Conservation (phyloP, 37 sponge, comb jelly and placozoan genomes). For the Halisarca cf. caerulea region DNA sequence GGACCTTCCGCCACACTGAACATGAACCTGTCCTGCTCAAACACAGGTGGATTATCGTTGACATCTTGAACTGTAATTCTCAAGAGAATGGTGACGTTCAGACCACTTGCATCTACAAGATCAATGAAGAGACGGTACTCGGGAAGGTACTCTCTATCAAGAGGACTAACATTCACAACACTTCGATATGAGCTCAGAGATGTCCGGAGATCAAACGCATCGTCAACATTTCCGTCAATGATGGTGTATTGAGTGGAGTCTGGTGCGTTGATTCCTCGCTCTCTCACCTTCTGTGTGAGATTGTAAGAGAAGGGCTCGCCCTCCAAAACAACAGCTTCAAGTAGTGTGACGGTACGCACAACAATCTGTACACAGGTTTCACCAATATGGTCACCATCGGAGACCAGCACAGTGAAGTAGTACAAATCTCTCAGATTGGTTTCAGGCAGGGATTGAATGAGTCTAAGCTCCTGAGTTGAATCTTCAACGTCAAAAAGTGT, state of each 20-base stretch:
- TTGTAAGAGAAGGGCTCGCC: slow-evolving; percentile 19
- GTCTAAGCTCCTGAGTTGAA: neutral
- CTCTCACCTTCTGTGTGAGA: neutral
- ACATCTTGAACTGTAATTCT: slow-evolving; percentile 44
- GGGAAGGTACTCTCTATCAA: slow-evolving; percentile 45
- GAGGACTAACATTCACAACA: neutral
- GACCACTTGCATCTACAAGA: slow-evolving; percentile 14
- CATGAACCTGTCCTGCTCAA: neutral
- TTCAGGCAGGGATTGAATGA: slow-evolving; percentile 15
- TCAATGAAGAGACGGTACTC: slow-evolving; percentile 33
- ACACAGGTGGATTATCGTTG: slow-evolving; percentile 68
- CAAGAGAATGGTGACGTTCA: slow-evolving; percentile 27
- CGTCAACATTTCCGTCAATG: slow-evolving; percentile 22
- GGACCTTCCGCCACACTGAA: slow-evolving; percentile 42
- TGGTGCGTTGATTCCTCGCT: slow-evolving; percentile 23
- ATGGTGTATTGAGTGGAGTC: slow-evolving; percentile 26
- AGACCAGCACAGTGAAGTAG: slow-evolving; percentile 46
- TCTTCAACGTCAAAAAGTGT: slow-evolving; percentile 22
- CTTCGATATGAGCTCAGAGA: neutral
- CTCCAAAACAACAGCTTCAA: slow-evolving; percentile 6
- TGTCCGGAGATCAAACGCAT: slow-evolving; percentile 20
- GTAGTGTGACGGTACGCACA: slow-evolving; percentile 30
- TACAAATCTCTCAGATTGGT: slow-evolving; percentile 11
- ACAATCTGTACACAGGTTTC: slow-evolving; percentile 31
- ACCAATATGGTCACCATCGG: slow-evolving; percentile 33